Base-by-base conservation (phyloP, 2,113 vertebrate genomes). In the Phainopepla nitens region DNA sequence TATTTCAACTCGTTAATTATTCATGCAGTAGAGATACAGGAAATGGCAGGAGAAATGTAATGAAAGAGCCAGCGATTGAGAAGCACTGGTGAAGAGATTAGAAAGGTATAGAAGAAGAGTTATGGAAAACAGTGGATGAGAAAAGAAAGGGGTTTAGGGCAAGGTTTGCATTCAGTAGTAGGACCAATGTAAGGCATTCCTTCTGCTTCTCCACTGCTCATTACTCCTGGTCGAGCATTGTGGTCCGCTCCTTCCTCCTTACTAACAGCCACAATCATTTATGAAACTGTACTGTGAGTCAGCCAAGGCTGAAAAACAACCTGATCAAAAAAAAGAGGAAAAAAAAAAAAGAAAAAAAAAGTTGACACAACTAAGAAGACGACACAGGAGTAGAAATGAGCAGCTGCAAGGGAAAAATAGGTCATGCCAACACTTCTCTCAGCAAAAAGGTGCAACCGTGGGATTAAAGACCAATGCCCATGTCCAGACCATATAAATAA, bases 1-100 rank as follows among this genome's bases (percentile, higher is more conserved):
- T 95, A 95, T 94, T 97, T 94, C 76, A 87, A 65, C 84, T 85
- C 4, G 1, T 96, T 93, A 94, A 95, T 96, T 95, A 96, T 96
- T 96, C 86, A 95, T 81, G 68, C 56, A 90, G 73, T 50, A 82
- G 65, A 95, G 81, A 94, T 85, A 94, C 0, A 0, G 73, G 71
- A 90, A 96, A 80, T 1, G 8, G 84, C 53, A 96, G 36, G 35
- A 85, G 66, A 85, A 45, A 57, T 36, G 54, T 82, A 91, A 79
- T 57, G 87, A 69, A 92, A 91, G 83, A 91, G 15, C 14, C 57
- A 87, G 78, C 47, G 82, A n/a, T 8, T 87, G 42, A 79, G 33
- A 79, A 68, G 76, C 53, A 64, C 15, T 47, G 36, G 81, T 9
- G 25, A 70, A 68, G 29, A 49, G 27, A 92, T 68, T 78, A 81